Base-by-base conservation (phyloP, 2,797 vertebrate genomes). In the Enoplosus armatus region DNA sequence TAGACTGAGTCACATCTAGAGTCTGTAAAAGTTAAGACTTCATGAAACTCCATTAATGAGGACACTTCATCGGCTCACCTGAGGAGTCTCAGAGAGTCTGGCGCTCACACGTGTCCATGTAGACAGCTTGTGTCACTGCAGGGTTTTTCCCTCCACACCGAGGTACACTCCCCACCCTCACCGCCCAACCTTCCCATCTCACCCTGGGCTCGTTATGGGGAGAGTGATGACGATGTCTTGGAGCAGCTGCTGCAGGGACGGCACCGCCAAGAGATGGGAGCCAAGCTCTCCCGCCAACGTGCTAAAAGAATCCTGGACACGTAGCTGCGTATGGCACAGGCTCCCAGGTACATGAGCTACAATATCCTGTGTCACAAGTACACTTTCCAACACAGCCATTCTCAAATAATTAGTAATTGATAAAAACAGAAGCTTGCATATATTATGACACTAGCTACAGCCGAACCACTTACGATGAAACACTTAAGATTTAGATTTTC, bases 121-220 rank as follows among this genome's bases (percentile, higher is more conserved):
- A 79, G 88, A 93, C 91, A 94, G 90, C 90, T 93, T 91, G 93
- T 87, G 88, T 86, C 93, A 89, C 94, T 50, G 77, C 87, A 51
- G 91, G 92, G 75, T 85, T 91, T 90, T 82, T 74, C 86, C 89
- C 90, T 84, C 75, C 72, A 41, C 82, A 29, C 69, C 3, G 47
- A 80, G 87, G 66, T 88, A 74, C 76, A 24, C 87, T 76, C 59
- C 85, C 85, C 84, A 50, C 79, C 84, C 84, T 83, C 51, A 20
- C 85, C 31, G 63, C 72, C 83, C 70, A 80, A 35, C 88, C 87
- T 72, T 82, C 82, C 86, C 78, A 65, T 82, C 87, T 85, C 89
- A 90, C 84, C 90, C 84, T 61, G 78, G 73, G 88, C 91, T 94
- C 80, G 75, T 94, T 94, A 93, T 5, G 43, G 85, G 83, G 88